These are phyloP conservation scores for Babyrousa celebensis DNA, from an alignment of 2,797 vertebrate species.

Conservation along the genomic window DNA sequence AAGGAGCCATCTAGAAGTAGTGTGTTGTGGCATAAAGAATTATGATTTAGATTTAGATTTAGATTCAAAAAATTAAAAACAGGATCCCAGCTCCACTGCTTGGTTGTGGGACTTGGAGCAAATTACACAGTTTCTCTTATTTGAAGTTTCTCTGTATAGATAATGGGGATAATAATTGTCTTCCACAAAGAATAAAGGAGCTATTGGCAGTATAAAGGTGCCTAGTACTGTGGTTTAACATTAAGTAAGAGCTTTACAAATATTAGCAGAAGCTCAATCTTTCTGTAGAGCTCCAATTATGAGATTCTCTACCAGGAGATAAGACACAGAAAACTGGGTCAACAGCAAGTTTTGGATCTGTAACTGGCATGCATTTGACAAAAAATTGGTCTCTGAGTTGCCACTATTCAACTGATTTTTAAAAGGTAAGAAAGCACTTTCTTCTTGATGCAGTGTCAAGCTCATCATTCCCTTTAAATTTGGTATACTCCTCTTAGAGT, in stretches of 20 bases:
- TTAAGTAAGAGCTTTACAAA: conserved; percentile 22
- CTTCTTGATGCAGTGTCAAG: background rate
- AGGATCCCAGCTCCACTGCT: background rate
- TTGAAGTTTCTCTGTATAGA: background rate
- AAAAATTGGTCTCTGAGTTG: background rate
- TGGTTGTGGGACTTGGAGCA: background rate
- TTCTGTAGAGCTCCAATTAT: background rate
- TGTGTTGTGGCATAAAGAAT: background rate
- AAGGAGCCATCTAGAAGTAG: background rate
- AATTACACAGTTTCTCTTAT: background rate
- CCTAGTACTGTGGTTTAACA: background rate
- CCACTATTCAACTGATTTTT: conserved; percentile 35
- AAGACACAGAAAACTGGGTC: background rate
- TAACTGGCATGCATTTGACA: background rate
- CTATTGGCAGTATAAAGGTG: background rate
- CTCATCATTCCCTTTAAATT: background rate
- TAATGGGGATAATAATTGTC: background rate
- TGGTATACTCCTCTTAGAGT: background rate
- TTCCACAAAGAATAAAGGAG: background rate
- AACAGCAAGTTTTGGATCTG: background rate
- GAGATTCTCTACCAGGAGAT: background rate
- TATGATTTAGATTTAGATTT: background rate
- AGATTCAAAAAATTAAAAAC: conserved; percentile 41
- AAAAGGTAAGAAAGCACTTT: conserved; percentile 18
- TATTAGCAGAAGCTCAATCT: background rate